Evolutionary conservation across 2,113 vertebrate species (phyloP).

Genomic region (Motacilla tschutschensis): DNA sequence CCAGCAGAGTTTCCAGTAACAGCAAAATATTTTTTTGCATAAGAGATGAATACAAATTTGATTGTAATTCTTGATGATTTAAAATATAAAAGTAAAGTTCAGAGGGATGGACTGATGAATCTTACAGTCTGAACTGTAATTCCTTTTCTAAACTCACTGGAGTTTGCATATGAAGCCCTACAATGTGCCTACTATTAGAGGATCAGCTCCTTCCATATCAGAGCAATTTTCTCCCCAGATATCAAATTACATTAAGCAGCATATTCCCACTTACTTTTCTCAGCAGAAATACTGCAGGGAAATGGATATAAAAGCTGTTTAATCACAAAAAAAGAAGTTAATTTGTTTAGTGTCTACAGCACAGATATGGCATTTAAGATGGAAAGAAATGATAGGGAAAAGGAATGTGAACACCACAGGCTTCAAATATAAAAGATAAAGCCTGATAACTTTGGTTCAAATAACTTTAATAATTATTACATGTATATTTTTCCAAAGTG

Average conservation of each 20-base stretch:
- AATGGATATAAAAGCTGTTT: not conserved
- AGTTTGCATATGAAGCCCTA: not conserved
- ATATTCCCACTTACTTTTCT: not conserved
- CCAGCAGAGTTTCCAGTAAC: constrained; percentile 47
- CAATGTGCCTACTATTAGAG: constrained; percentile 28
- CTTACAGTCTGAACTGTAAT: not conserved
- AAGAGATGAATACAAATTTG: constrained; percentile 47
- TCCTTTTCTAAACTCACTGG: not conserved
- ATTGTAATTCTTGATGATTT: constrained; percentile 26
- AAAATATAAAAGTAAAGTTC: constrained; percentile 21
- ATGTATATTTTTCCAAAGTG: constrained; percentile 43
- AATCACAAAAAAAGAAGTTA: not conserved
- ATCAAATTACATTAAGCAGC: not conserved
- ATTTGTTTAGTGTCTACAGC: not conserved
- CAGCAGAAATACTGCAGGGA: constrained; percentile 29
- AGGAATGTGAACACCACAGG: constrained; percentile 57
- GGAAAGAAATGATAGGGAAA: not conserved
- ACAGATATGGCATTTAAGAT: not conserved
- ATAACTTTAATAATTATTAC: constrained; percentile 67
- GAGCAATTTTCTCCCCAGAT: not conserved
- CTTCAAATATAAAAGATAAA: constrained; percentile 59
- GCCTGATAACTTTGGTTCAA: constrained; percentile 73
- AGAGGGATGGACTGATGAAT: not conserved
- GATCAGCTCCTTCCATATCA: not conserved
- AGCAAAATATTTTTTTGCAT: constrained; percentile 47